Conservation (phyloP, 1,140 invertebrate species). For the Apis cerana region DNA sequence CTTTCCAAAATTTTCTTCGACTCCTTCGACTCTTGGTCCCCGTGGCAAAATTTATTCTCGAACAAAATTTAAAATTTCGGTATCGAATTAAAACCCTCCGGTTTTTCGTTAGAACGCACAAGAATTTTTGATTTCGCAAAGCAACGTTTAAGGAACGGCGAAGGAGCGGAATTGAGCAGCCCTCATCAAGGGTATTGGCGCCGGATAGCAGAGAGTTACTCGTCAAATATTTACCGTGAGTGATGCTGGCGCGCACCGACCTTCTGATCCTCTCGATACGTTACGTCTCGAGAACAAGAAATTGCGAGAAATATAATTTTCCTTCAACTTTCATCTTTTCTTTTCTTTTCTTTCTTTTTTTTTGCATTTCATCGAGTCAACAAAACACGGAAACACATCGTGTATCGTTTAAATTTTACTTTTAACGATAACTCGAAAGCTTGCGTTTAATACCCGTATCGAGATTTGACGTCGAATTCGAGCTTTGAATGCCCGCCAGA, state of each 20-base stretch:
- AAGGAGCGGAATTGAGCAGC: slow-evolving; percentile 44
- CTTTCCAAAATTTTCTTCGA: too few species aligned
- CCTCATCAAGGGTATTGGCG: slow-evolving; percentile 63
- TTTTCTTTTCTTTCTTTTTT: background rate
- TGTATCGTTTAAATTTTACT: too few species aligned
- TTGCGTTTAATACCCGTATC: too few species aligned
- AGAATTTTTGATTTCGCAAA: slow-evolving; percentile 63
- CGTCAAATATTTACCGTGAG: slow-evolving; percentile 69
- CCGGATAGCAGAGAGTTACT: slow-evolving; percentile 64
- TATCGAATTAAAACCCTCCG: too few species aligned
- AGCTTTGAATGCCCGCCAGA: too few species aligned
- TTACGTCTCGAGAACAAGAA: background rate
- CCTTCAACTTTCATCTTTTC: background rate
- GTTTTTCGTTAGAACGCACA: too few species aligned
- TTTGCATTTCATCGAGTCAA: background rate
- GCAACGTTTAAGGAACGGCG: slow-evolving; percentile 37
- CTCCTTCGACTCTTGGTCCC: too few species aligned
- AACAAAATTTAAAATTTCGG: too few species aligned
- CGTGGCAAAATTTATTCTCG: too few species aligned
- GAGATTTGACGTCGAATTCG: background rate
- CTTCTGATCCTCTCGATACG: slow-evolving; percentile 36
- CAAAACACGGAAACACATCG: background rate
- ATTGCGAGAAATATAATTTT: slow-evolving; percentile 19
- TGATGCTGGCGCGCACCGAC: slow-evolving; percentile 55
- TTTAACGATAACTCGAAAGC: too few species aligned